Base-by-base conservation (phyloP, 2,888 invertebrate species). In the Tenthredo livida region DNA sequence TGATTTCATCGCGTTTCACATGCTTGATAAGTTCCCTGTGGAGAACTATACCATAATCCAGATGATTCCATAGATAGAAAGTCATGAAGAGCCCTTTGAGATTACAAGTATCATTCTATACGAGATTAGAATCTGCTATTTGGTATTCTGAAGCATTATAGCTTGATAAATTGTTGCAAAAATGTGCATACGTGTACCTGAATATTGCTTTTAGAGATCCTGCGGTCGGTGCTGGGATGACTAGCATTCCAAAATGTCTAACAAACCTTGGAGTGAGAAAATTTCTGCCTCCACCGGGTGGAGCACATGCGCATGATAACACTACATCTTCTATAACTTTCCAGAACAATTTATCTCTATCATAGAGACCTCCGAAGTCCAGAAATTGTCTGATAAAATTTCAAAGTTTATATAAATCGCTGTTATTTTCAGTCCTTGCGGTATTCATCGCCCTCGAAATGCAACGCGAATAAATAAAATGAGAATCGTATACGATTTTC, bases 271-370 rank as follows among this genome's bases (percentile, higher is more conserved):
- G 96, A 0, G 98, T 97, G 17, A 98, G 94, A 12, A 97, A 96
- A 91, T 98, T 97, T 75, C 98, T 94, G 0, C 98, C 98, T 12
- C 98, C 98, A 0, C 98, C 98, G 0, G 98, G 98, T 0, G 98
- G 98, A 0, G 97, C 97, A 92, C 98, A 98, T 85, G 98, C 98
- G 70, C 96, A 96, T 0, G 96, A 95, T 83, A 98, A 93, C 0
- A 97, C 96, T 61, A 98, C 97, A 92, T 98, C 97, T 86, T 96
- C 94, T n/a, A 98, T 96, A 10, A 96, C 95, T 92, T 97, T 98
- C 98, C 98, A 98, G 92, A 96, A 97, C 73, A 98, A 93, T 91
- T 97, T 98, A 86, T 97, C 97, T 83, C 98, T 95, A 91, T 98
- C 98, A 91, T 97, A 98, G 84, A 98, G 94, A 0, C 98, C 98